A percentile compares a stretch with the other conserved stretches of the same genome.
Conservation (phyloP, 1,140 invertebrate species). For the Cecropterus lyciades region DNA sequence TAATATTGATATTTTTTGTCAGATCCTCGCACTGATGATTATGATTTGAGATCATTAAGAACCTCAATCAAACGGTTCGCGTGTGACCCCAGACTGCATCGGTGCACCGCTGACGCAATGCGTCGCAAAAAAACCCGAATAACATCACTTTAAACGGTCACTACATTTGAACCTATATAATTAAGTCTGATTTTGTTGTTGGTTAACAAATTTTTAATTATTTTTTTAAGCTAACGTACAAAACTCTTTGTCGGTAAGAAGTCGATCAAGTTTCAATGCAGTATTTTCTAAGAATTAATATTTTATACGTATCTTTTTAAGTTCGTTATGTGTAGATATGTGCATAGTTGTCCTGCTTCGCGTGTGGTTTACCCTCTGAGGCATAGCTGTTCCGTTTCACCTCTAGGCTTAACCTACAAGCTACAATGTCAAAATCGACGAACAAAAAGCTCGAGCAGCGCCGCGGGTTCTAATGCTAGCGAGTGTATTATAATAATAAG, state of each 20-base stretch:
- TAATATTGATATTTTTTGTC: conserved; percentile 70
- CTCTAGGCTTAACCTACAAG: conserved; percentile 31
- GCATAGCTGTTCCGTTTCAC: conserved; percentile 24
- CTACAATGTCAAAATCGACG: conserved; percentile 23
- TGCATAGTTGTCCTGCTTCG: not conserved
- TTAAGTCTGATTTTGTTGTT: not conserved
- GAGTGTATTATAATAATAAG: conserved; percentile 74
- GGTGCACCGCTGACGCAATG: conserved; percentile 56
- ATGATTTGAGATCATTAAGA: conserved; percentile 70
- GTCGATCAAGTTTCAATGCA: too few species aligned
- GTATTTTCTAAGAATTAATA: too few species aligned
- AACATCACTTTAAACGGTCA: conserved; percentile 35
- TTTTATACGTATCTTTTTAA: too few species aligned
- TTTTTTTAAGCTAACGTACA: not conserved
- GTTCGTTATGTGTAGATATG: not conserved
- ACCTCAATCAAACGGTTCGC: conserved; percentile 58
- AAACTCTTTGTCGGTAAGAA: too few species aligned
- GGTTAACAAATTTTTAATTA: not conserved
- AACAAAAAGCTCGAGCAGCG: conserved; percentile 29
- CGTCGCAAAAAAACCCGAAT: conserved; percentile 42
- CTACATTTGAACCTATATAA: conserved; percentile 3
- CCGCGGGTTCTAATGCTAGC: conserved; percentile 43
- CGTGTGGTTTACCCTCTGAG: conserved; percentile 13
- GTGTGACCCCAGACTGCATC: conserved; percentile 49
- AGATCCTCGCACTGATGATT: conserved; percentile 46